A percentile compares a stretch with the other conserved stretches of the same genome.
Conservation (phyloP, 2,113 vertebrate genomes). For the Pionites leucogaster region DNA sequence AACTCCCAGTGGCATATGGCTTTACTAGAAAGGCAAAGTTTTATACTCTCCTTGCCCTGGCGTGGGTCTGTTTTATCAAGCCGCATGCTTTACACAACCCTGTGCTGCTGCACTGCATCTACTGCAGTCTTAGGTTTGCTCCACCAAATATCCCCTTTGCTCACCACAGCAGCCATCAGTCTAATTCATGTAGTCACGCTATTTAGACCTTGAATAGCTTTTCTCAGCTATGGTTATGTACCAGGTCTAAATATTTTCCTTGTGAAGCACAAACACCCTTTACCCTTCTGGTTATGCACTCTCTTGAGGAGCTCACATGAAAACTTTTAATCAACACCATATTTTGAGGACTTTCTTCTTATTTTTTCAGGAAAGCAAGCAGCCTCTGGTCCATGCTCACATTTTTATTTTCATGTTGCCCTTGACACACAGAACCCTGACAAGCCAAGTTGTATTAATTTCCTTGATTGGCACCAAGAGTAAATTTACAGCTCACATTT, state of each 20-base stretch:
- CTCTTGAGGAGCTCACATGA: neutral
- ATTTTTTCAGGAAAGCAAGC: neutral
- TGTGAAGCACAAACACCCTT: conserved; percentile 2
- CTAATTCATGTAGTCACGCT: neutral
- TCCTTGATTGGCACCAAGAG: conserved; percentile 8
- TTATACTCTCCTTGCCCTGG: neutral
- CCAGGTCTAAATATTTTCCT: conserved; percentile 50
- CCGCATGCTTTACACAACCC: neutral
- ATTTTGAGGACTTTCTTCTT: neutral
- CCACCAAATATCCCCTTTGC: neutral
- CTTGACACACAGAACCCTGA: neutral
- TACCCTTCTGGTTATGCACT: neutral
- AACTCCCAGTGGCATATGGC: neutral
- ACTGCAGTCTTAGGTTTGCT: neutral
- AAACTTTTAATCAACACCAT: conserved; percentile 19
- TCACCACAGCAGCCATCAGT: neutral
- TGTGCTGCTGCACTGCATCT: neutral
- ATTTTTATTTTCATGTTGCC: conserved; percentile 18
- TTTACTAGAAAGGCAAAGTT: neutral
- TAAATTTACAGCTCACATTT: neutral
- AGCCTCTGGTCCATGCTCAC: neutral
- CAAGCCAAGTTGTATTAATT: neutral
- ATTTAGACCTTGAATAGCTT: neutral
- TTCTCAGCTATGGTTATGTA: conserved; percentile 33
- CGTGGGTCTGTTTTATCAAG: neutral